phyloP scores from a whole-genome alignment of 2,888 invertebrate genomes.

The Sericinus montela region DNA sequence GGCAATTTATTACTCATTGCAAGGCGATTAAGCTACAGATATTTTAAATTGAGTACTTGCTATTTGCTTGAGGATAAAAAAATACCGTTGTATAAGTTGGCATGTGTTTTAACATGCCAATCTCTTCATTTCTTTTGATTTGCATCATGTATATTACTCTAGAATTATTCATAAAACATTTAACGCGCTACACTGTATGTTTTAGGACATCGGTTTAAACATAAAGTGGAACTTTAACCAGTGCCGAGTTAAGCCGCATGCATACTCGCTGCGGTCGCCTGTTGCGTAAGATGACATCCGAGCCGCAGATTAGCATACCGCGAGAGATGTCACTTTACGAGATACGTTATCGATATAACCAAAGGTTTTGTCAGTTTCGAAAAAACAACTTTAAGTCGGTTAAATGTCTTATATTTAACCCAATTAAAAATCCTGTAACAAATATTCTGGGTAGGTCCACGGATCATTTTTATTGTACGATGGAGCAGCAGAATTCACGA shows the following conservation, averaged over 20 bases:
- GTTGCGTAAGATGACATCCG: conserved; percentile 76
- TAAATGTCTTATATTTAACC: no score
- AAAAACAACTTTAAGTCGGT: no score
- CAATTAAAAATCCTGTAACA: no score
- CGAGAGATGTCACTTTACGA: conserved; percentile 40
- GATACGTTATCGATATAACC: conserved; percentile 12
- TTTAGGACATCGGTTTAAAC: conserved; percentile 42
- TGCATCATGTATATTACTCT: neutral
- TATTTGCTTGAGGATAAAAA: no score
- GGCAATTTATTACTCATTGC: neutral
- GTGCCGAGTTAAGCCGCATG: conserved; percentile 57
- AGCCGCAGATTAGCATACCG: conserved; percentile 69
- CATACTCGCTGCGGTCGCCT: conserved; percentile 58
- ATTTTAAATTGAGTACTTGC: no score
- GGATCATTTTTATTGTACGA: conserved; percentile 20
- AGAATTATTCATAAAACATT: neutral
- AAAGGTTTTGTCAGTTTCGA: no score
- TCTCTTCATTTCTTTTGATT: neutral
- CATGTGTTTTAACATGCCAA: neutral
- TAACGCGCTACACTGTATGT: neutral
- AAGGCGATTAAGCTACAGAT: no score
- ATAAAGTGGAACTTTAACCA: conserved; percentile 44
- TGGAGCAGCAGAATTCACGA: conserved; percentile 39
- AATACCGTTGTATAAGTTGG: no score
- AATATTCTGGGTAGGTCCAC: neutral